Base-by-base conservation (phyloP, 2,113 vertebrate genomes). In the Sceloporus tristichus region DNA sequence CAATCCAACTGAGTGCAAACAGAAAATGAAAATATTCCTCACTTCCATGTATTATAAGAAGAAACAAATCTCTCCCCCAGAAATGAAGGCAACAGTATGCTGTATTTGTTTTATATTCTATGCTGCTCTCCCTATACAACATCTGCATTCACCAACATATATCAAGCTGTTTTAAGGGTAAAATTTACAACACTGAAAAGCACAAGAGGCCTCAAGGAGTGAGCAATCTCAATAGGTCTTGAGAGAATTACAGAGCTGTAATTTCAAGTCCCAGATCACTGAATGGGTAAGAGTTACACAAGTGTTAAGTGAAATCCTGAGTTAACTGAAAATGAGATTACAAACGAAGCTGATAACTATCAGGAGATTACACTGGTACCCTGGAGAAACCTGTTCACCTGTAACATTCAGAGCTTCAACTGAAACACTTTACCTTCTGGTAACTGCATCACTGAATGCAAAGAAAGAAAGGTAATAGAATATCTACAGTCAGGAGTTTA, bases 341-440 rank as follows among this genome's bases (percentile, higher is more conserved):
- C 29, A 80, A 75, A 87, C 25, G 25, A 56, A 76, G 19, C 9
- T 75, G 25, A 54, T 13, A 85, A 85, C 10, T 13, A 16, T 34
- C 73, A 73, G 23, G 3, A 85, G 29, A 48, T 9, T 79, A 82
- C 90, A 38, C 2, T 79, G 84, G 82, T 84, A 3, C 56, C 77
- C 71, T 16, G 3, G 5, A 19, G 74, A 83, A 13, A 70, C 5
- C 68, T 54, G 8, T 34, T 75, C 38, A 53, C 68, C 38, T 71
- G 42, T 3, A 77, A 13, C n/a, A 91, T 77, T 59, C 85, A 88
- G 40, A n/a, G 85, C 84, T 68, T 76, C 34, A 73, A 8, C 23
- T 79, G 82, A 83, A 85, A 53, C 8, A 48, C 4, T 38, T 21
- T 34, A n/a, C 25, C 14, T 89, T 85, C 68, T 42, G 2, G 27